Conservation (phyloP, 2,888 invertebrate species). For the Aproaerema taeniolella region DNA sequence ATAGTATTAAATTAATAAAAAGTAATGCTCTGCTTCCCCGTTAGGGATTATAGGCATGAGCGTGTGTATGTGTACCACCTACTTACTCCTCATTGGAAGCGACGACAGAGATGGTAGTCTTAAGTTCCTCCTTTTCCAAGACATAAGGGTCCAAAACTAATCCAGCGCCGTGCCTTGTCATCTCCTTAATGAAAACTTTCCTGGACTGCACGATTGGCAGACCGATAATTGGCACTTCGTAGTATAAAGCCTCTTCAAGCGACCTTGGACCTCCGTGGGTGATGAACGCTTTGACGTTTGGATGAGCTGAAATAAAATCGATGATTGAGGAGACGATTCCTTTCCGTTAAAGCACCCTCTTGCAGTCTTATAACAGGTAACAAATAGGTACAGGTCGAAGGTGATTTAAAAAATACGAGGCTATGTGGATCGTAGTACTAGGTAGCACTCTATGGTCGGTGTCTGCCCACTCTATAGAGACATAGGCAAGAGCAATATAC, state of each 20-base stretch:
- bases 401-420: too few relatives aligned
- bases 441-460: too few relatives aligned
- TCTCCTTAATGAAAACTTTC: slow-evolving; percentile 52
- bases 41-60: too few relatives aligned
- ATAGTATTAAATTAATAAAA: too few relatives aligned
- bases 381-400: neutral
- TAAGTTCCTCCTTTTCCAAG: slow-evolving; percentile 49
- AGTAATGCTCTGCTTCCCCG: too few relatives aligned
- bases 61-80: too few relatives aligned
- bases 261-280: slow-evolving; percentile 64
- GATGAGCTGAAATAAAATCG: slow-evolving; percentile 52
- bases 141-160: slow-evolving; percentile 54
- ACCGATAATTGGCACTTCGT: slow-evolving; percentile 59
- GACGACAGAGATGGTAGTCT: slow-evolving; percentile 40
- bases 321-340: neutral
- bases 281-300: slow-evolving; percentile 60
- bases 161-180: slow-evolving; percentile 53
- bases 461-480: too few relatives aligned
- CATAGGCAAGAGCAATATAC: too few relatives aligned
- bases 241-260: slow-evolving; percentile 65
- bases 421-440: too few relatives aligned
- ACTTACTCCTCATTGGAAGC: slow-evolving; percentile 47
- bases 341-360: neutral
- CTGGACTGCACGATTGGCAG: slow-evolving; percentile 52
- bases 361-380: neutral